These are phyloP conservation scores for Progne subis DNA, from an alignment of 2,113 vertebrate species.

Conservation along the genomic window DNA sequence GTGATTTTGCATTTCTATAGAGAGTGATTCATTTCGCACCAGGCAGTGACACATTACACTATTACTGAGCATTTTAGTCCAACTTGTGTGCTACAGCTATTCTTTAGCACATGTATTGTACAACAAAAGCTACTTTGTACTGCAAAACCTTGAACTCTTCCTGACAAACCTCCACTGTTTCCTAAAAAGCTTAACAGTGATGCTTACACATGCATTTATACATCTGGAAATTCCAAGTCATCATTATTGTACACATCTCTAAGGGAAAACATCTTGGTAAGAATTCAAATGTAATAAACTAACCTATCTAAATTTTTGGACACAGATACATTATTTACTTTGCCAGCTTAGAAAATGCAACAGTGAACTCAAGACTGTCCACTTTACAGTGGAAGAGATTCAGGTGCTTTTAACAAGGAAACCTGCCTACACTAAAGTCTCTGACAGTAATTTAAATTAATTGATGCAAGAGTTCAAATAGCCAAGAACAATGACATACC, in stretches of 20 bases:
- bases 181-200: background rate
- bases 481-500: background rate
- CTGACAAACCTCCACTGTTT: conserved; percentile 57
- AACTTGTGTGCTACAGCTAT: conserved; percentile 46
- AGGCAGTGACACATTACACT: conserved; percentile 63
- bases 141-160: conserved; percentile 16
- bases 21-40: conserved; percentile 68
- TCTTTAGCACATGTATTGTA: background rate
- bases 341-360: background rate
- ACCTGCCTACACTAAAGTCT: background rate
- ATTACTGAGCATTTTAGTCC: conserved; percentile 17
- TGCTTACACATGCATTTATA: background rate
- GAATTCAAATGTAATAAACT: background rate
- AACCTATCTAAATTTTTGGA: background rate
- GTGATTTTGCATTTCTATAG: conserved; percentile 52
- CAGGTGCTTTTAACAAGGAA: background rate
- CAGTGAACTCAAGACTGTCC: background rate
- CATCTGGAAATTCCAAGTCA: background rate
- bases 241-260: background rate
- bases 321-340: background rate
- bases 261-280: background rate
- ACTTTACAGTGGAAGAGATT: background rate
- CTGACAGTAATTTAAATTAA: background rate
- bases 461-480: background rate
- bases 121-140: conserved; percentile 72